phyloP scores from a whole-genome alignment of 2,113 vertebrate species.

The Mesocricetus auratus region DNA sequence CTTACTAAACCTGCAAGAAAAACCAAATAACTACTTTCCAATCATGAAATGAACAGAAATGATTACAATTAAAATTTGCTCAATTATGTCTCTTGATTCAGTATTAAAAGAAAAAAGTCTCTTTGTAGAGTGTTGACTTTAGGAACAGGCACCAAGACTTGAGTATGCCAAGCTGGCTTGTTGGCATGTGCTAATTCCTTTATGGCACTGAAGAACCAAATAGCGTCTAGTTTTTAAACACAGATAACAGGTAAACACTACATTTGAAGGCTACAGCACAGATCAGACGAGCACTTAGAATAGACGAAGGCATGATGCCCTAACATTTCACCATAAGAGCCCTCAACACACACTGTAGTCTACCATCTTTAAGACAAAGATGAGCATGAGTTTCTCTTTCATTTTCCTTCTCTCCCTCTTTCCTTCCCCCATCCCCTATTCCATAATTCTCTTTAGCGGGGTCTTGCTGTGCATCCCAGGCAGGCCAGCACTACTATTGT shows the following conservation, averaged over 20 bases:
- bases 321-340: not conserved
- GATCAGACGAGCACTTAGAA: not conserved
- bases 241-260: not conserved
- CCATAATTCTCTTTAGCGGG: not conserved
- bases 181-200: not conserved
- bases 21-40: constrained; percentile 6
- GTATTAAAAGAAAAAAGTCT: constrained; percentile 3
- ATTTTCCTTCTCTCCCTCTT: not conserved
- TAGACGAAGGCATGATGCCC: not conserved
- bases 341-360: not conserved
- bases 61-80: constrained; percentile 45
- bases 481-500: not conserved
- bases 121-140: constrained; percentile 57
- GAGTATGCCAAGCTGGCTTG: not conserved
- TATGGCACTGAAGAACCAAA: not conserved
- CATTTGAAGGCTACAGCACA: not conserved
- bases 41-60: constrained; percentile 4
- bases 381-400: too few species aligned
- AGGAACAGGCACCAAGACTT: constrained; percentile 52
- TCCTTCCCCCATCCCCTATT: not conserved
- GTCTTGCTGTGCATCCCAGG: not conserved
- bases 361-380: not conserved
- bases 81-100: constrained; percentile 37
- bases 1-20: constrained; percentile 5
- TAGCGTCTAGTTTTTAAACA: not conserved